These are phyloP conservation scores for Pangasianodon gigas DNA, from an alignment of 2,113 vertebrate genomes.

Conservation along the genomic window DNA sequence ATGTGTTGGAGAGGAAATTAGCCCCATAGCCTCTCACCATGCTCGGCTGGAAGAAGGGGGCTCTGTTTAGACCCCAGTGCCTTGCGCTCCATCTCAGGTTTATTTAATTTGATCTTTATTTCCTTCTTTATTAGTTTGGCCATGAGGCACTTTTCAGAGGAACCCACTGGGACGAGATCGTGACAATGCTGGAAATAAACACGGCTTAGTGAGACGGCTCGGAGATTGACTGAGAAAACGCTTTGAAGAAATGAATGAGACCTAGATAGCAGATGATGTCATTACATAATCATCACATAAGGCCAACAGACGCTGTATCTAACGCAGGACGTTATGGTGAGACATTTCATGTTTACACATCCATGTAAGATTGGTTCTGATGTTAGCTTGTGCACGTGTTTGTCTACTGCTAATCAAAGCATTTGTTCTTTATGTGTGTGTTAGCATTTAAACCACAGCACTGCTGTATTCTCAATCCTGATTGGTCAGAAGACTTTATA, in stretches of 20 bases:
- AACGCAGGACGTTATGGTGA: not conserved
- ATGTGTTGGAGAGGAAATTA: slow-evolving; percentile 24
- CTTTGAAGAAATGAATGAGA: not conserved
- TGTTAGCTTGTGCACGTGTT: not conserved
- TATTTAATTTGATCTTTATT: slow-evolving; percentile 8
- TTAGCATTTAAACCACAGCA: not conserved
- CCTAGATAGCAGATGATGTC: not conserved
- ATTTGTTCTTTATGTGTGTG: not conserved
- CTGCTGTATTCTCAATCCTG: not conserved
- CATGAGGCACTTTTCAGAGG: not conserved
- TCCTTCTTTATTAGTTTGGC: slow-evolving; percentile 1
- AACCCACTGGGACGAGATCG: not conserved
- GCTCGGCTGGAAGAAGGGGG: not conserved
- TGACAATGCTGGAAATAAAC: not conserved
- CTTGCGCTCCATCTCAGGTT: not conserved
- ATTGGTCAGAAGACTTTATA: not conserved
- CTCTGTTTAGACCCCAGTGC: not conserved
- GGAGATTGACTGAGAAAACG: not conserved
- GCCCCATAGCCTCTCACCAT: not conserved
- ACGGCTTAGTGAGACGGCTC: not conserved
- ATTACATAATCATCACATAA: not conserved
- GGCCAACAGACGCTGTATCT: not conserved
- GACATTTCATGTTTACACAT: not conserved
- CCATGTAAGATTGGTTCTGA: not conserved
- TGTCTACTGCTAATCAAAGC: not conserved